Base-by-base conservation (phyloP, 1,140 invertebrate genomes). In the Oryzaephilus surinamensis region DNA sequence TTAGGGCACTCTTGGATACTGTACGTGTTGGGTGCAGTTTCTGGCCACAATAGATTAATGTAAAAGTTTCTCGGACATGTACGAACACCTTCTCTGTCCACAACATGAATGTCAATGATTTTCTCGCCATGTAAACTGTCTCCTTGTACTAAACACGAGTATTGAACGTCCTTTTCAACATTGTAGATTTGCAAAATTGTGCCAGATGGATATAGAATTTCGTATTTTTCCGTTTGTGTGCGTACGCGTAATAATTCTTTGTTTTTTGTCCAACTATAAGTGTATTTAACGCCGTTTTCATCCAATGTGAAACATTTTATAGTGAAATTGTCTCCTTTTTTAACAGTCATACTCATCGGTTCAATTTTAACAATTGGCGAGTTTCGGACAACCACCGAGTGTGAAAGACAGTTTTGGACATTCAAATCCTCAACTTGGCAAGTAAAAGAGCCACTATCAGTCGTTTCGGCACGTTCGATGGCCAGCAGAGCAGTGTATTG, bases 251-350 rank as follows among this genome's bases (percentile, higher is more conserved):
- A 69, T 2, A 87, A 63, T 3, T 71, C 74, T 12, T 74, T 74
- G 48, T 84, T 84, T 41, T 81, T 75, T 0, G 79, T 80, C 83
- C 82, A 86, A 47, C 79, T 83, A 48, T 84, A 85, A 2, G 81
- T 82, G n/a, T 83, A 62, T 20, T 71, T 72, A 0, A 70, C 69
- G 23, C 62, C 32, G 41, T 70, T 66, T 36, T 70, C 67, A 23
- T 73, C 73, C 2, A 67, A 66, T 6, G 73, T 74, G 12, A 80
- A 58, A 48, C 78, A 81, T 6, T 73, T 74, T 33, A 81, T 71
- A 23, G 71, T 74, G 8, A 79, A 66, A 36, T 77, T 78, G 33
- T 78, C 73, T 2, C 73, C 73, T 73, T 79, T 81, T 47, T 74
- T 71, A 24, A 84, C 67, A 8, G 81, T 85, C 1, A 77, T 67